Conservation (phyloP, 2,888 invertebrate genomes). For the Aelia acuminata region DNA sequence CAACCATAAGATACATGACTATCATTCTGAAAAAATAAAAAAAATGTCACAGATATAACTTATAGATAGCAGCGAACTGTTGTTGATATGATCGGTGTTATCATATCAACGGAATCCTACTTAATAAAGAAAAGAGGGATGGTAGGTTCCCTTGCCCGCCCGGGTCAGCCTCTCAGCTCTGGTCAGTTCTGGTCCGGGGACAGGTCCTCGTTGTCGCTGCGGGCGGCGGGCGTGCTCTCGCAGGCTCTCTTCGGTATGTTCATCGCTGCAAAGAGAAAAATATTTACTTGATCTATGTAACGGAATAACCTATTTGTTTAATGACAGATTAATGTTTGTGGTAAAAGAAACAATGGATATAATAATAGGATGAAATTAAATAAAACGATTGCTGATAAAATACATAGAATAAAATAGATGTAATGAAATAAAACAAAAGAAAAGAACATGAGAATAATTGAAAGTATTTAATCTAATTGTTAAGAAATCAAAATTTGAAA, state of each 20-base stretch:
- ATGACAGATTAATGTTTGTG: too few relatives aligned
- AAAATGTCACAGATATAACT: not conserved
- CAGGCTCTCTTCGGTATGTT: slow-evolving; percentile 15
- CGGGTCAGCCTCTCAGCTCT: not conserved
- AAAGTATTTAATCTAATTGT: too few relatives aligned
- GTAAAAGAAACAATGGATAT: too few relatives aligned
- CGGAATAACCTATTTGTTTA: too few relatives aligned
- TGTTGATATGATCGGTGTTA: not conserved
- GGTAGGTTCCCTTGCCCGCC: not conserved
- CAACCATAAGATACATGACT: not conserved
- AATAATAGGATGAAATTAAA: too few relatives aligned
- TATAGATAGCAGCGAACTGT: not conserved
- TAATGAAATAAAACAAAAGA: too few relatives aligned
- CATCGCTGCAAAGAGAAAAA: slow-evolving; percentile 40
- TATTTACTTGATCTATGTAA: too few relatives aligned
- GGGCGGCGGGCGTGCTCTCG: not conserved
- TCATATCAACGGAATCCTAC: not conserved
- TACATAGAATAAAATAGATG: too few relatives aligned
- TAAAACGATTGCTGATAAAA: too few relatives aligned
- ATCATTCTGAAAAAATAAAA: not conserved
- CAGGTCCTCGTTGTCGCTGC: slow-evolving; percentile 17
- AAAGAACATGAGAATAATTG: too few relatives aligned
- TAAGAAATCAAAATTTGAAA: too few relatives aligned
- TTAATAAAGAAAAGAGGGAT: not conserved
- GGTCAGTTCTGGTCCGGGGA: slow-evolving; percentile 55